A percentile compares a stretch with the other conserved stretches of the same genome.
These are phyloP conservation scores for Chrysomela aeneicollis DNA, from an alignment of 2,888 invertebrate species.

Conservation along the genomic window DNA sequence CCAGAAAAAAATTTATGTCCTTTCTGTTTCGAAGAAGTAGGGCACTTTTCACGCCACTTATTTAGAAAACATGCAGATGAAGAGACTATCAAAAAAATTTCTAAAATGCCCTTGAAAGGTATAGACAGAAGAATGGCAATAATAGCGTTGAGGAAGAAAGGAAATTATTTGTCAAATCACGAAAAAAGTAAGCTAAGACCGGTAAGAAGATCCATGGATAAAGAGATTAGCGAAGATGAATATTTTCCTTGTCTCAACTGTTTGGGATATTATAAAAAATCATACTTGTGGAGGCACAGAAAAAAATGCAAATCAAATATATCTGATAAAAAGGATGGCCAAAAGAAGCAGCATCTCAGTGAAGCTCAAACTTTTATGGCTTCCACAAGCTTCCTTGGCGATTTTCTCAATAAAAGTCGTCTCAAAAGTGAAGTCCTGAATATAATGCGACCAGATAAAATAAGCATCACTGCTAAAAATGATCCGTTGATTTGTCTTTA, in stretches of 20 bases:
- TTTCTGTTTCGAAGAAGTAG: constrained; percentile 32
- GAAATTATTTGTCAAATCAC: constrained; percentile 24
- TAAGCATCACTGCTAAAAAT: constrained; percentile 37
- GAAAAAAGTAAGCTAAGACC: constrained; percentile 10
- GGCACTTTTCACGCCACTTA: constrained; percentile 34
- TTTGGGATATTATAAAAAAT: constrained; percentile 25
- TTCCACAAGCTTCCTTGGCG: constrained; percentile 24
- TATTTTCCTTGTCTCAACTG: constrained; percentile 24
- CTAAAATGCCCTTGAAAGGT: constrained; percentile 20
- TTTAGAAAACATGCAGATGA: constrained; percentile 30
- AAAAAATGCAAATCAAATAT: constrained; percentile 15
- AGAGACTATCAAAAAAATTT: constrained; percentile 25
- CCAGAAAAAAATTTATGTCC: constrained; percentile 29
- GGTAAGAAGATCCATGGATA: constrained; percentile 7
- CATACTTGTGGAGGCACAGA: constrained; percentile 25
- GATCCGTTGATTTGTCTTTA: constrained; percentile 42
- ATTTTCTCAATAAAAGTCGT: constrained; percentile 30
- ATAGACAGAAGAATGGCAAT: constrained; percentile 26
- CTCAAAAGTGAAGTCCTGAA: constrained; percentile 40
- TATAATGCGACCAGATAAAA: constrained; percentile 42
- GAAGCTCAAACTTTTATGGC: constrained; percentile 37
- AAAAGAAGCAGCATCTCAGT: constrained; percentile 10
- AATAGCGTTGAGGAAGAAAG: constrained; percentile 10
- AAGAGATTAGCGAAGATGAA: constrained; percentile 10
- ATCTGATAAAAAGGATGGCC: background rate